Percentiles rank a stretch among this genome's conserved stretches.
Evolutionary conservation across 2,113 vertebrate species (phyloP).

Genomic region (Dipodomys merriami): DNA sequence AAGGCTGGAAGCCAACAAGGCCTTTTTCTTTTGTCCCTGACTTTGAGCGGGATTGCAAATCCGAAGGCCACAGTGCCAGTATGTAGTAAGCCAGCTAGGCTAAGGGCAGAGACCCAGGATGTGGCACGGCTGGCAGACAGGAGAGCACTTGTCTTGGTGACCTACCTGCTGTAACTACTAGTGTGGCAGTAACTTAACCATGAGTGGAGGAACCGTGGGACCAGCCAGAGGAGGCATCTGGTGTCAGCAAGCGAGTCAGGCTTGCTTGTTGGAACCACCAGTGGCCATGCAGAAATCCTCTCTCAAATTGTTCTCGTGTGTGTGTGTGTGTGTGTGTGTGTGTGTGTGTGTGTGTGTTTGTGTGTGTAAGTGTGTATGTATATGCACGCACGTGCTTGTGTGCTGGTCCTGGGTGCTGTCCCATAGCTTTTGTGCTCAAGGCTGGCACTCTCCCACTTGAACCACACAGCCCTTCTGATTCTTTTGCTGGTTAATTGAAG

Average conservation of each 20-base stretch:
- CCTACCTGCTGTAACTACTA: not conserved
- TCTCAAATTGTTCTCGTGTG: too few relatives aligned
- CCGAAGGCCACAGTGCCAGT: not conserved
- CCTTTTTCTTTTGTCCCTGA: not conserved
- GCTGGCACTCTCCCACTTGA: too few relatives aligned
- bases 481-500: too few relatives aligned
- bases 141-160: not conserved
- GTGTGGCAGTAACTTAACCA: not conserved
- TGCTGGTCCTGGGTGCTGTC: too few relatives aligned
- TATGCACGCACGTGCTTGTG: too few relatives aligned
- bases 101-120: not conserved
- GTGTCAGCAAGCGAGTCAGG: not conserved
- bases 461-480: too few relatives aligned
- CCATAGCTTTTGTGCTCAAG: too few relatives aligned
- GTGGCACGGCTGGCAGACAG: not conserved
- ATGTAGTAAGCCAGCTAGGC: not conserved
- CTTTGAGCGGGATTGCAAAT: not conserved
- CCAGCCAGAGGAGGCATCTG: not conserved
- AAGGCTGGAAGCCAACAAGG: not conserved
- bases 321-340: too few relatives aligned
- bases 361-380: too few relatives aligned
- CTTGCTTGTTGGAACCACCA: not conserved
- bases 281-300: not conserved
- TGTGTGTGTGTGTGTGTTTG: too few relatives aligned
- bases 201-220: rapidly evolving